Percentiles rank a stretch among this genome's conserved stretches.
phyloP scores from a whole-genome alignment of 2,797 vertebrate genomes.

The Ctenosaura bakeri region DNA sequence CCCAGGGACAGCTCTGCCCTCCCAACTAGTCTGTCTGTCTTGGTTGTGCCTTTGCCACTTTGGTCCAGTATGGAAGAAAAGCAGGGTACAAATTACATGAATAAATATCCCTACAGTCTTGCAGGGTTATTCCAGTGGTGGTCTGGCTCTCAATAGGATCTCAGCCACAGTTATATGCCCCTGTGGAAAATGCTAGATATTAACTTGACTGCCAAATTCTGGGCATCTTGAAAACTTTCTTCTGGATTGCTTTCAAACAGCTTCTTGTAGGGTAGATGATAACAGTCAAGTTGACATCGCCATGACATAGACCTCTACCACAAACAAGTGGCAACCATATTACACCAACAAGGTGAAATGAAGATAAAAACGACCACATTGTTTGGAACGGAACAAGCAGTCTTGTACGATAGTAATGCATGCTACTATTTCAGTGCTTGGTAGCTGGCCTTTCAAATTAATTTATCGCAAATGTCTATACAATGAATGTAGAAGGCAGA shows the following conservation, averaged over 20 bases:
- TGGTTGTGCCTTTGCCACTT: too few species aligned
- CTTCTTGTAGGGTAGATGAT: background rate
- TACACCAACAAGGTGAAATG: background rate
- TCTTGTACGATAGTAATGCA: constrained; percentile 36
- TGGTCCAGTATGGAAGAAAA: too few species aligned
- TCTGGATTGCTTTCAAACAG: background rate
- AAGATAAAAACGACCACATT: background rate
- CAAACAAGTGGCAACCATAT: background rate
- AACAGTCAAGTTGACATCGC: background rate
- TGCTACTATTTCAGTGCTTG: constrained; percentile 25
- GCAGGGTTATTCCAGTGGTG: background rate
- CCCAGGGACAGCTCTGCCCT: too few species aligned
- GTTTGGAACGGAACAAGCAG: background rate
- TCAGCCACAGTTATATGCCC: background rate
- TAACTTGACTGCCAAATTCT: background rate
- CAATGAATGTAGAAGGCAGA: constrained; percentile 69
- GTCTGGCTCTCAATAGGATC: background rate
- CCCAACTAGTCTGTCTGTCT: too few species aligned
- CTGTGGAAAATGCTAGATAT: background rate
- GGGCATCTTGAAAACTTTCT: background rate
- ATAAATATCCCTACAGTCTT: too few species aligned
- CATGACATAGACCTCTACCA: background rate
- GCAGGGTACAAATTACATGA: too few species aligned
- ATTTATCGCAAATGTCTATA: constrained; percentile 76
- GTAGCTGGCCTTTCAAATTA: constrained; percentile 59